Evolutionary conservation across 2,113 vertebrate species (phyloP), one percentile per base, ranked within the genome.

Genomic region (Python bivittatus): DNA sequence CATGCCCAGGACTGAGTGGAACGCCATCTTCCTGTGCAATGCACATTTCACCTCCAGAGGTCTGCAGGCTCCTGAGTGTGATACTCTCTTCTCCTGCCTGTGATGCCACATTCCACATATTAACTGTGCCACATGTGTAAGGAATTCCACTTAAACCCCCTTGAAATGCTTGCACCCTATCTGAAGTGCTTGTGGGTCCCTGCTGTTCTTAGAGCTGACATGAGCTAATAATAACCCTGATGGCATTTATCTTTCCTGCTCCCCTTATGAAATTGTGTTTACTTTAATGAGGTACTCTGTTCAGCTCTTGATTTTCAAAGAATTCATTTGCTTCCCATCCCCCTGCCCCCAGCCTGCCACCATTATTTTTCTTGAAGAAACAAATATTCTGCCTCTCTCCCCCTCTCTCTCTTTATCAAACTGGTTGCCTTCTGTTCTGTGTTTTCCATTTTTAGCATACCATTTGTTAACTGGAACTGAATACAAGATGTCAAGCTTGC

Each of bases 71-170:
- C n/a, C 56, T 95, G 68, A 91, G 6, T 57, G 1, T 4, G 23
- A 58, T 25, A 84, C 58, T 85, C 42, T 92, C 88, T 61, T 42
- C 89, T n/a, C 48, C 90, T 93, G 64, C 17, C 60, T 90, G 17
- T 0, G 0, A 91, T 61, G 29, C 84, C n/a, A 83, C 89, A 58
- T 91, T 61, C 57, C 87, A 89, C 6, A 38, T 52, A 79, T 79
- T 60, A 96, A 87, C 83, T 84, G 38, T 0, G 2, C 44, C 86
- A 33, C 25, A 12, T 57, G 3, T 13, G 87, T 42, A 92, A 95
- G 91, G 91, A 95, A 96, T 96, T 95, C 93, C 84, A 90, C 61
- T 94, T 88, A 85, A 92, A 93, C 91, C 84, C 64, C 91, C 92
- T 94, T 95, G 86, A 56, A 95, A 93, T 20, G 15, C 91, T 91